phyloP scores from a whole-genome alignment of 2,113 vertebrate genomes.

The Pseudopipra pipra region DNA sequence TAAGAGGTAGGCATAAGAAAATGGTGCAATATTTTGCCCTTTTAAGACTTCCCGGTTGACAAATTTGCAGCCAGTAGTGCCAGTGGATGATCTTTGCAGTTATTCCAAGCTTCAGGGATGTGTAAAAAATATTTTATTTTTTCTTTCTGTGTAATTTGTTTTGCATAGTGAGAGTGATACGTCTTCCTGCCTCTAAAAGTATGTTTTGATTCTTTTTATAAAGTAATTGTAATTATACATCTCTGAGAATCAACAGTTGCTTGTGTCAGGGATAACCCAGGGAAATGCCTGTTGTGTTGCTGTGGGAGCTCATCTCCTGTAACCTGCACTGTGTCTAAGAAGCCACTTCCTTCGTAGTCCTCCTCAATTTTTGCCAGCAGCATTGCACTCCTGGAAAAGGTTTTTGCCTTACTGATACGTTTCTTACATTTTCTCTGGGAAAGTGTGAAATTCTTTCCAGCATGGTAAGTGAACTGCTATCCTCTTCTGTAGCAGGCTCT shows the following conservation, averaged over 20 bases:
- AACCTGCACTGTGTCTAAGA: not conserved
- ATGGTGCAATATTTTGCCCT: not conserved
- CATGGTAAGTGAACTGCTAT: not conserved
- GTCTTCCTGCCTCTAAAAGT: not conserved
- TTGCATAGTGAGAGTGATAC: not conserved
- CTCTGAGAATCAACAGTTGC: not conserved
- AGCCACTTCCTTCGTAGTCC: not conserved
- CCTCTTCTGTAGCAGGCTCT: not conserved
- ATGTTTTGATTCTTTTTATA: not conserved
- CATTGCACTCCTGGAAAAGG: not conserved
- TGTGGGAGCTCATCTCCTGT: not conserved
- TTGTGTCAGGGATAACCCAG: not conserved
- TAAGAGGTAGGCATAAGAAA: not conserved
- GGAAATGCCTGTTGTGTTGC: not conserved
- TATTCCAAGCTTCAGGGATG: not conserved
- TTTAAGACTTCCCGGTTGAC: not conserved
- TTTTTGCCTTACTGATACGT: not conserved
- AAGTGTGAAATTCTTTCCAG: not conserved
- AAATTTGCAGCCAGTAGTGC: not conserved
- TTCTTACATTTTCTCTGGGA: not conserved
- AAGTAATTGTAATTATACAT: not conserved
- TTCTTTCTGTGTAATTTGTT: not conserved
- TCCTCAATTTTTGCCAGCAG: not conserved
- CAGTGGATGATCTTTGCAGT: not conserved
- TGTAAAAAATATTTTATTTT: not conserved